These are phyloP conservation scores for Erpornis zantholeuca DNA, from an alignment of 2,113 vertebrate genomes.

Conservation along the genomic window DNA sequence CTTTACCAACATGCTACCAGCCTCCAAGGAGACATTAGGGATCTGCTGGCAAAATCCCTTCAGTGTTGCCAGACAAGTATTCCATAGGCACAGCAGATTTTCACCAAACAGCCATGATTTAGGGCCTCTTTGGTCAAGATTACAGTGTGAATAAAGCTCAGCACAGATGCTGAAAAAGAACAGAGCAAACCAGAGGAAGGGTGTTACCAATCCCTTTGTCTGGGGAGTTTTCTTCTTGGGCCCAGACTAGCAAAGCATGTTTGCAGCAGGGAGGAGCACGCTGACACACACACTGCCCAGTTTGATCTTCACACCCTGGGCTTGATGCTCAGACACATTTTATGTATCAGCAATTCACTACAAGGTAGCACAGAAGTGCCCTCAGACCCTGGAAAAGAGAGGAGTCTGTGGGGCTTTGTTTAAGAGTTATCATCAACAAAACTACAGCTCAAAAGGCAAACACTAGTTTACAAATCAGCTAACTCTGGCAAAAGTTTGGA, in stretches of 20 bases:
- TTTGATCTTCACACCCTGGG: background rate
- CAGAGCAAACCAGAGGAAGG: background rate
- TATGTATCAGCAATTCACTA: fast-evolving
- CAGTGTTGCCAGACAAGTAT: background rate
- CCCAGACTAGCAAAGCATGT: background rate
- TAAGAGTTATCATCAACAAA: background rate
- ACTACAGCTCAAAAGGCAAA: background rate
- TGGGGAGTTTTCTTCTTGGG: background rate
- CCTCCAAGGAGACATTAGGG: background rate
- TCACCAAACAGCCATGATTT: background rate
- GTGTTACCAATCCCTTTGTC: background rate
- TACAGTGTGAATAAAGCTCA: background rate
- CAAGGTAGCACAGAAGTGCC: fast-evolving
- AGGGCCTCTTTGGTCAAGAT: background rate
- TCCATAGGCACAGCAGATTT: background rate
- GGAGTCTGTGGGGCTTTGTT: background rate
- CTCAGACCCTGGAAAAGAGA: background rate
- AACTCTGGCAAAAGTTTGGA: background rate
- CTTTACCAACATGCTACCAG: background rate
- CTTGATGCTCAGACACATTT: background rate
- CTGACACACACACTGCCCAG: background rate
- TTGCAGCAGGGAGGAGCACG: background rate
- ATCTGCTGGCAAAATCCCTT: background rate
- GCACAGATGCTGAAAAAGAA: background rate
- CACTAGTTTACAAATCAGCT: background rate